phyloP scores from a whole-genome alignment of 2,113 vertebrate genomes.

The Thunnus thynnus region DNA sequence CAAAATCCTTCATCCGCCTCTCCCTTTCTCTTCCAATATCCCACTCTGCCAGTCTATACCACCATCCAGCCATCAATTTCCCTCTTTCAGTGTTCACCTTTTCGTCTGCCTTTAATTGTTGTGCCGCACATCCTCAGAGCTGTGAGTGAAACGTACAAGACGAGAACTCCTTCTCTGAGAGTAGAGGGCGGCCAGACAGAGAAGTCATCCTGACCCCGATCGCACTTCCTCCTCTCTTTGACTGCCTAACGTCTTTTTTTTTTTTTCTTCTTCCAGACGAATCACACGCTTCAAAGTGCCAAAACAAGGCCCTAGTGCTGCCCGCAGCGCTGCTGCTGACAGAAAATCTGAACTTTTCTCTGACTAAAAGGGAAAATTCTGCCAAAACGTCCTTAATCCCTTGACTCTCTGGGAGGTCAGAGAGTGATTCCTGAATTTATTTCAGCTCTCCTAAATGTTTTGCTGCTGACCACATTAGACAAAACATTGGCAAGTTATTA shows the following conservation, averaged over 20 bases:
- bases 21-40: constrained; percentile 69
- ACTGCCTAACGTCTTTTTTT: constrained; percentile 45
- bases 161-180: constrained; percentile 43
- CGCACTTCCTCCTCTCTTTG: constrained; percentile 62
- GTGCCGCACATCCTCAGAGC: constrained; percentile 29
- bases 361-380: constrained; percentile 39
- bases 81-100: constrained; percentile 49
- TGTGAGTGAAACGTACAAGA: constrained; percentile 13
- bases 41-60: constrained; percentile 55
- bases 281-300: constrained; percentile 66
- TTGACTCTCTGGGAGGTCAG: not conserved
- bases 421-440: constrained; percentile 6
- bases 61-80: constrained; percentile 49
- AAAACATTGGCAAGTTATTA: not conserved
- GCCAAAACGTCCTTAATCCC: constrained; percentile 21
- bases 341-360: constrained; percentile 48
- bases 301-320: constrained; percentile 59
- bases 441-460: not conserved
- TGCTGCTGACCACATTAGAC: not conserved
- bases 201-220: constrained; percentile 70
- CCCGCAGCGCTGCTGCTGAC: constrained; percentile 37
- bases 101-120: constrained; percentile 59
- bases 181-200: constrained; percentile 55
- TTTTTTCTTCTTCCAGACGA: constrained; percentile 28
- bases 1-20: constrained; percentile 52